A percentile compares a stretch with the other conserved stretches of the same genome.
phyloP scores from a whole-genome alignment of 30 jellyfish, hydroid and myxozoan genomes.

The Aurelia sp. region DNA sequence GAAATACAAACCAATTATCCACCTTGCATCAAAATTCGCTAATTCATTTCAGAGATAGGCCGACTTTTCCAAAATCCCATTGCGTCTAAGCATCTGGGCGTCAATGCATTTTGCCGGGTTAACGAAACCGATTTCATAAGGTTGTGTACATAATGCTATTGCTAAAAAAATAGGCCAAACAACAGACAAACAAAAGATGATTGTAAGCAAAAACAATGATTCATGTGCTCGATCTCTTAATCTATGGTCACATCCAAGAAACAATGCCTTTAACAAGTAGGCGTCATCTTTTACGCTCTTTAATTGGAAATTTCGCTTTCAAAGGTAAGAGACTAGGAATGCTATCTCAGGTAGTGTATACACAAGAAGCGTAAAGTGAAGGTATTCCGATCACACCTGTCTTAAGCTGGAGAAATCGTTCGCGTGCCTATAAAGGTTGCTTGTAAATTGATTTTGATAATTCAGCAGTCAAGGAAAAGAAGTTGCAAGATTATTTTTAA shows the following conservation, averaged over 20 bases:
- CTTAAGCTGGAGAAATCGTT: not conserved
- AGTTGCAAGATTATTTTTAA: too few relatives aligned
- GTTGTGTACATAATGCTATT: slow-evolving; percentile 39
- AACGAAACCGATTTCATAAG: slow-evolving; percentile 40
- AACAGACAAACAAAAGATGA: not conserved
- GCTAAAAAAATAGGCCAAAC: slow-evolving; percentile 32
- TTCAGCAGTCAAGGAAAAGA: too few relatives aligned
- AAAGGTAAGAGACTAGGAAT: too few relatives aligned
- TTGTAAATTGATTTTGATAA: too few relatives aligned
- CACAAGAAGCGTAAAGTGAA: not conserved
- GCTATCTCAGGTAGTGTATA: too few relatives aligned
- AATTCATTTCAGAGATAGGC: too few relatives aligned
- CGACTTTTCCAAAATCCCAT: too few relatives aligned
- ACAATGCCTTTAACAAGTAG: slow-evolving; percentile 37
- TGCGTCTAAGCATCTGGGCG: slow-evolving; percentile 9
- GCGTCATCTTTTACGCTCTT: slow-evolving; percentile 28
- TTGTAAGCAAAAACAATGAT: not conserved
- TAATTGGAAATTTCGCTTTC: slow-evolving; percentile 7
- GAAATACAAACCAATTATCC: too few relatives aligned
- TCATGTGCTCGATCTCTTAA: slow-evolving; percentile 27
- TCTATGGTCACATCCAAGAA: slow-evolving; percentile 1
- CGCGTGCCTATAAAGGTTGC: not conserved
- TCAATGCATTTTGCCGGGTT: slow-evolving; percentile 1
- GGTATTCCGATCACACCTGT: not conserved
- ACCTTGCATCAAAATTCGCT: too few relatives aligned